Evolutionary conservation across 2,888 invertebrate genomes (phyloP), one percentile per base, ranked within the genome.

Genomic region (Leptopilina syphax): DNA sequence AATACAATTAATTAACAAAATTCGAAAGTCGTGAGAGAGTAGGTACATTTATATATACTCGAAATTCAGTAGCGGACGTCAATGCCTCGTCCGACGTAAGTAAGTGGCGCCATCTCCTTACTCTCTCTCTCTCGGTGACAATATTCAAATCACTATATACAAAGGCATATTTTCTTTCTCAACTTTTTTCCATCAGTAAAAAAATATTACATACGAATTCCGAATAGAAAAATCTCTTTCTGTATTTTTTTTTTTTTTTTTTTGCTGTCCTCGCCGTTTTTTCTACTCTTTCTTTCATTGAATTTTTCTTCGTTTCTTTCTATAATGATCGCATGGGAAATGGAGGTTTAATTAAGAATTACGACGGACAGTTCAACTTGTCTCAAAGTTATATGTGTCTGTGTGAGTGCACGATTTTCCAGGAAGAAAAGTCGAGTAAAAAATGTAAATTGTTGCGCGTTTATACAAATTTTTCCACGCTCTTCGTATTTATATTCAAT

Each of bases 51-150:
- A 44, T 44, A 44, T 44, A 44, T 44, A 50, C n/a, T 13, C 50
- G 70, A 47, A 47, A n/a, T 81, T 84, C 85, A 89, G 89, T 89
- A 87, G 89, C 86, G 81, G 83, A 83, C 83, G 85, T 89, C 90
- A 86, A 88, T 84, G 89, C 85, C 84, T 83, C 81, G 86, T 88
- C 89, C 85, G 88, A 83, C 88, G 83, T 80, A 79, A 86, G 73
- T 81, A 77, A 73, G 88, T 89, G 89, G 86, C 88, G 91, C 90
- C 90, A 90, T 89, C 91, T 90, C 82, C 77, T 70, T 54, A 78
- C 24, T 9, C 79, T 76, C 77, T 24, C 18, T 9, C 79, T 73
- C 77, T 24, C 8, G 6, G 54, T 63, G 84, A 86, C 82, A 68
- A 34, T 34, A 81, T 66, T 73, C 77, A 76, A 82, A 84, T 84